Evolutionary conservation across 2,888 invertebrate genomes (phyloP), one percentile per base, ranked within the genome.

Genomic region (Unio pictorum): DNA sequence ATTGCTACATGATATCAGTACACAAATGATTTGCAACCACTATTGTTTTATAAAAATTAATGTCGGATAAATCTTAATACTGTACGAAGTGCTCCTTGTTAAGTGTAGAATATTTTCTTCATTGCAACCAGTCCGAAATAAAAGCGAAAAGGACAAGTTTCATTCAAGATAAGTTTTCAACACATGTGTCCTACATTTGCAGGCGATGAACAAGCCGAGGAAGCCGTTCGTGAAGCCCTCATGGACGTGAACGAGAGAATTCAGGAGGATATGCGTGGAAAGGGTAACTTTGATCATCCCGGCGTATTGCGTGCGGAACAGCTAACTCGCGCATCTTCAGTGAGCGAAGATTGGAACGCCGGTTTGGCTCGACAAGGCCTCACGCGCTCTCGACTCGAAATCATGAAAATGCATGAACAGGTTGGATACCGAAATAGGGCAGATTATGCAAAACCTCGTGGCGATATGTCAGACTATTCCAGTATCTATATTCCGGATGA

Each of bases 151-250:
- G 7, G 34, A 34, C 34, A 34, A 34, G 34, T 34, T 34, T 45
- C 45, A 45, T 45, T 45, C 0, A 45, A 45, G 1, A 11, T 11
- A 8, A 45, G 11, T 45, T 11, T 45, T 45, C 45, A 45, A 11
- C 11, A 11, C 2, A 0, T 45, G 45, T 8, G 45, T 45, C 45
- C 45, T 45, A 45, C 11, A 45, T 45, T 34, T 65, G 6, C 59
- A 81, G 81, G 81, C 65, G 81, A 81, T 68, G 76, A 71, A 56
- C 78, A 78, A 59, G 81, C 81, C 3, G 81, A 81, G 61, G 78
- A 78, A 8, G 79, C 81, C 7, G 77, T 81, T n/a, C 70, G 78
- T 18, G 81, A 81, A 45, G 81, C 81, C 6, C 60, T 81, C 11
- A 76, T 79, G 54, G 81, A 81, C 64, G 81, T 81, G 1, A 81